A percentile compares a stretch with the other conserved stretches of the same genome.
Conservation (phyloP, 37 sponge, comb jelly and placozoan genomes). For the Bolinopsis microptera region DNA sequence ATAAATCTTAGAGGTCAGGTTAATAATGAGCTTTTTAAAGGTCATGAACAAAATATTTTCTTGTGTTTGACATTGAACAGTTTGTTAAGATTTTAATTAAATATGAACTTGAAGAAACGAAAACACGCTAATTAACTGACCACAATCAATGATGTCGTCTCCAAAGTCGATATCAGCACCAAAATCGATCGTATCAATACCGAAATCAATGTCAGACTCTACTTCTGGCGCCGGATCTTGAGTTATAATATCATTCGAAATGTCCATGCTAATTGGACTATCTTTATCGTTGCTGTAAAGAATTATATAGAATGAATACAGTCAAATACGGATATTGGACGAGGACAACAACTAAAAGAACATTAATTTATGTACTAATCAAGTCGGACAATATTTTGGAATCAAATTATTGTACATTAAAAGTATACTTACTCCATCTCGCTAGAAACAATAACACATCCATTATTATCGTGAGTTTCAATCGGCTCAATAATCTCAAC, state of each 20-base stretch:
- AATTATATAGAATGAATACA: no score
- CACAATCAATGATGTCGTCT: slow-evolving; percentile 38
- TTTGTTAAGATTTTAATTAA: not conserved
- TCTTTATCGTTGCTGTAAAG: no score
- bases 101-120: not conserved
- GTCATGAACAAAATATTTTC: not conserved
- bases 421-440: not conserved
- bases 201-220: slow-evolving; percentile 61
- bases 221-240: not conserved
- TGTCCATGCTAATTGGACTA: not conserved
- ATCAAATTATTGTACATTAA: no score
- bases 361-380: no score
- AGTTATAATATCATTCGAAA: not conserved
- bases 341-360: no score
- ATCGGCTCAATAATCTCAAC: slow-evolving; percentile 59
- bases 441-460: slow-evolving; percentile 27
- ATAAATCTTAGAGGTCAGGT: not conserved
- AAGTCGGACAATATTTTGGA: no score
- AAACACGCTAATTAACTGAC: not conserved
- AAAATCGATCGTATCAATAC: slow-evolving; percentile 59
- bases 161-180: slow-evolving; percentile 58
- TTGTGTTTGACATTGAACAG: slow-evolving; percentile 47
- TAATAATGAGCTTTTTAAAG: not conserved
- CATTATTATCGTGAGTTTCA: slow-evolving; percentile 60
- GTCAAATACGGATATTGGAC: no score